A percentile compares a stretch with the other conserved stretches of the same genome.
Evolutionary conservation across 2,888 invertebrate species (phyloP).

Genomic region (Morinoia aosen): DNA sequence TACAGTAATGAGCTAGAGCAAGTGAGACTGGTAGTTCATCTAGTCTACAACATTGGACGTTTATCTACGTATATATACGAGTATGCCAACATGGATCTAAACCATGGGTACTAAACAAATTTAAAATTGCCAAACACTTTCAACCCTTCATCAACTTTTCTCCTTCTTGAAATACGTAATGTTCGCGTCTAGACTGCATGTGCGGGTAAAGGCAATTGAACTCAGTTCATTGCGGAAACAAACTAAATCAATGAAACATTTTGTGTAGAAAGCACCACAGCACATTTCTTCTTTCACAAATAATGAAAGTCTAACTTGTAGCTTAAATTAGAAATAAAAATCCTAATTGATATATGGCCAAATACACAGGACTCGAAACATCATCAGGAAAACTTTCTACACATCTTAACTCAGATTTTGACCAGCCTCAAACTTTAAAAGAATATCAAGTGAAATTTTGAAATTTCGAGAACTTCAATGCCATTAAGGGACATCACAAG

Average conservation of each 20-base stretch:
- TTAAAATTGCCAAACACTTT: background rate
- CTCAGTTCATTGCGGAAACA: background rate
- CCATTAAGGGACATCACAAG: no score
- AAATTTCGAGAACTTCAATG: no score
- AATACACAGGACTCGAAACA: no score
- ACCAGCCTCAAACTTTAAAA: no score
- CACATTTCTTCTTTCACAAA: no score
- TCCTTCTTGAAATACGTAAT: background rate
- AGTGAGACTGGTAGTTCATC: background rate
- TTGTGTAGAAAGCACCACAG: no score
- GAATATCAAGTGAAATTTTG: no score
- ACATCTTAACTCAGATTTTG: no score
- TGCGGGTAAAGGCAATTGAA: background rate
- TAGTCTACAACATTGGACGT: slow-evolving; percentile 4
- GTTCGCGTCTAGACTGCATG: background rate
- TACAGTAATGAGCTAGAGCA: background rate
- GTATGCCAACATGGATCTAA: background rate
- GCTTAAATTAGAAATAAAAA: no score
- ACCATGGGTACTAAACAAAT: background rate
- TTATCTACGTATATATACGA: background rate
- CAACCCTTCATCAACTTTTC: background rate
- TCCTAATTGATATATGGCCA: no score
- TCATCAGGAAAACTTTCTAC: no score
- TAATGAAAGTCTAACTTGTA: no score
- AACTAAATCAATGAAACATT: background rate